Evolutionary conservation across 2,888 invertebrate genomes (phyloP).

Genomic region (Lottia scabra): DNA sequence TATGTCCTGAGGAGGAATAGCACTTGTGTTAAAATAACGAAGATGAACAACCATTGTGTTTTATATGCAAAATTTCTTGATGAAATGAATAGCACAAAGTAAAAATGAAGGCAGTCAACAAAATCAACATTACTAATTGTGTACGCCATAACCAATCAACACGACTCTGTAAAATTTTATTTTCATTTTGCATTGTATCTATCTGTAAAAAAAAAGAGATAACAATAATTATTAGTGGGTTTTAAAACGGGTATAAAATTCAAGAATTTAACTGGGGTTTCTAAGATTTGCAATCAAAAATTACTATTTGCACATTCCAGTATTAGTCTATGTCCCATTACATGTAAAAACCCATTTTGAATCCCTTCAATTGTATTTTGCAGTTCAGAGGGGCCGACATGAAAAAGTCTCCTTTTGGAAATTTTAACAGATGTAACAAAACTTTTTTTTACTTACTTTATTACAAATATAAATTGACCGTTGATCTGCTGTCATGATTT

Average conservation of each 20-base stretch:
- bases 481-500: background rate
- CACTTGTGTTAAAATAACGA: background rate
- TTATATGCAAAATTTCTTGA: background rate
- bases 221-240: background rate
- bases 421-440: too few species aligned
- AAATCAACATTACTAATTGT: background rate
- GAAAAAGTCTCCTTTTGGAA: too few species aligned
- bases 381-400: too few species aligned
- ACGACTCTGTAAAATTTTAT: background rate
- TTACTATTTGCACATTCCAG: too few species aligned
- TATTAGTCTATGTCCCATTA: too few species aligned
- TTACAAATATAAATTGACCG: background rate
- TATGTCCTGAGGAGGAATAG: too few species aligned
- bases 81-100: background rate
- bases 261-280: too few species aligned
- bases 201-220: background rate
- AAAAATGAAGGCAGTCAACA: background rate
- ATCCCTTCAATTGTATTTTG: too few species aligned
- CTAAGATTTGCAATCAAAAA: too few species aligned
- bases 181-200: background rate
- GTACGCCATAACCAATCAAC: background rate
- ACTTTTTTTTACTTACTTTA: background rate
- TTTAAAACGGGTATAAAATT: too few species aligned
- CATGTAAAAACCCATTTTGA: too few species aligned
- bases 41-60: background rate